phyloP scores from a whole-genome alignment of 2,888 invertebrate species.

The Herminia tarsipennalis region DNA sequence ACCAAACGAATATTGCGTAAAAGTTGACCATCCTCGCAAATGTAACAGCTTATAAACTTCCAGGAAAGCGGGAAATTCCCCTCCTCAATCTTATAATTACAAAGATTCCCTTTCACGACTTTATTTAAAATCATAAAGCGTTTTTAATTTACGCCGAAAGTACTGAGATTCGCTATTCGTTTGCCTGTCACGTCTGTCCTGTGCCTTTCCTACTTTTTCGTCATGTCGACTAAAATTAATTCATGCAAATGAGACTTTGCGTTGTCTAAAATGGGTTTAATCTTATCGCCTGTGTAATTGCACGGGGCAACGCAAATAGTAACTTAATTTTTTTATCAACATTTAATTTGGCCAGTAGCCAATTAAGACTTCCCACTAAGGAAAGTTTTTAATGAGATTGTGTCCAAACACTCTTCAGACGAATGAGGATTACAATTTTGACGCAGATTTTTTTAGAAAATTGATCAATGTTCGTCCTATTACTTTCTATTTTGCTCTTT shows the following conservation, averaged over 20 bases:
- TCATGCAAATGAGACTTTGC: conserved; percentile 67
- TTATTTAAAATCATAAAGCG: conserved; percentile 34
- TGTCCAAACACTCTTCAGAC: conserved; percentile 16
- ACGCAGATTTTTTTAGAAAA: conserved; percentile 15
- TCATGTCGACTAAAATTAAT: conserved; percentile 68
- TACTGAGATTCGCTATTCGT: conserved; percentile 51
- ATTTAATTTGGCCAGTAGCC: conserved; percentile 53
- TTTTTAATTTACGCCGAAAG: conserved; percentile 28
- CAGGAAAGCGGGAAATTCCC: conserved; percentile 4
- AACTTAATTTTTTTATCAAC: conserved; percentile 56
- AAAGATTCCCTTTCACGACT: conserved; percentile 18
- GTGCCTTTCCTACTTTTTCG: conserved; percentile 54
- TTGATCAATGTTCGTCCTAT: conserved; percentile 8
- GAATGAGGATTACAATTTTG: conserved; percentile 22
- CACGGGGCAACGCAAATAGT: conserved; percentile 55
- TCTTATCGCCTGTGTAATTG: conserved; percentile 70
- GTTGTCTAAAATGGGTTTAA: conserved; percentile 69
- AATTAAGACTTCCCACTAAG: conserved; percentile 36
- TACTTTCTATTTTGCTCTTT: background rate
- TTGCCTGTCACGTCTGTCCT: conserved; percentile 59
- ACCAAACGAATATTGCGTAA: background rate
- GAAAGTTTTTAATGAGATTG: conserved; percentile 41
- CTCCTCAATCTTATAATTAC: conserved; percentile 19
- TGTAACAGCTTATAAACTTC: background rate
- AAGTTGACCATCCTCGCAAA: background rate